phyloP scores from a whole-genome alignment of 92 coral and sea anemone genomes.

The Palythoa heliodiscus region DNA sequence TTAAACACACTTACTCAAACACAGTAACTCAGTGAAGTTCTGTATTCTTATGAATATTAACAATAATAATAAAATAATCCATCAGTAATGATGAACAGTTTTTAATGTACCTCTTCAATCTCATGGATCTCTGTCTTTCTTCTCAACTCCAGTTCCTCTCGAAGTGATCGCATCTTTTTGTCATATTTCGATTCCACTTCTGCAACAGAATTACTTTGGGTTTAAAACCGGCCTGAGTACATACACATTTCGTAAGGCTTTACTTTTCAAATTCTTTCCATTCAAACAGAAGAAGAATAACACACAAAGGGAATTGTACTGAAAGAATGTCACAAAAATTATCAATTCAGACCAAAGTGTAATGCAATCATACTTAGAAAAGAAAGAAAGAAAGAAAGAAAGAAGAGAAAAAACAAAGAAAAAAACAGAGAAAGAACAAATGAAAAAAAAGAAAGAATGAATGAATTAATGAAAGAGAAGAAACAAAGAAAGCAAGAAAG shows the following conservation, averaged over 20 bases:
- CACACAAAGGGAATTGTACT: too few relatives aligned
- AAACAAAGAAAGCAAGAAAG: not conserved
- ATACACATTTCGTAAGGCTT: not conserved
- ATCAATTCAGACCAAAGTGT: not conserved
- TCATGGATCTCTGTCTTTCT: constrained; percentile 99
- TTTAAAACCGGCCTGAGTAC: not conserved
- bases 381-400: not conserved
- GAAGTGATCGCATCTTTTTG: constrained; percentile 92
- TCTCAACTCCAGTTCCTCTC: constrained; percentile 94
- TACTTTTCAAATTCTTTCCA: too few relatives aligned
- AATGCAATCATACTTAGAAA: not conserved
- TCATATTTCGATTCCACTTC: constrained; percentile 98
- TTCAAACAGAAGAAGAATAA: too few relatives aligned
- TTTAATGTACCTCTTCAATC: constrained; percentile 88
- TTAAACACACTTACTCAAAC: not conserved
- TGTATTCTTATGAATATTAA: not conserved
- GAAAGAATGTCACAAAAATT: not conserved
- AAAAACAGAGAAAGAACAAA: not conserved
- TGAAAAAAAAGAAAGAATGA: not conserved
- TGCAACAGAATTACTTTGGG: constrained; percentile 17
- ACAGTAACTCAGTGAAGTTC: not conserved
- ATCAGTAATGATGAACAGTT: not conserved
- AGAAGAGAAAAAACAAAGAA: not conserved
- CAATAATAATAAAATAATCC: not conserved
- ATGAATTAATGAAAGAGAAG: not conserved